Evolutionary conservation across 2,888 invertebrate genomes (phyloP), one percentile per base, ranked within the genome.

Genomic region (Panopea generosa): DNA sequence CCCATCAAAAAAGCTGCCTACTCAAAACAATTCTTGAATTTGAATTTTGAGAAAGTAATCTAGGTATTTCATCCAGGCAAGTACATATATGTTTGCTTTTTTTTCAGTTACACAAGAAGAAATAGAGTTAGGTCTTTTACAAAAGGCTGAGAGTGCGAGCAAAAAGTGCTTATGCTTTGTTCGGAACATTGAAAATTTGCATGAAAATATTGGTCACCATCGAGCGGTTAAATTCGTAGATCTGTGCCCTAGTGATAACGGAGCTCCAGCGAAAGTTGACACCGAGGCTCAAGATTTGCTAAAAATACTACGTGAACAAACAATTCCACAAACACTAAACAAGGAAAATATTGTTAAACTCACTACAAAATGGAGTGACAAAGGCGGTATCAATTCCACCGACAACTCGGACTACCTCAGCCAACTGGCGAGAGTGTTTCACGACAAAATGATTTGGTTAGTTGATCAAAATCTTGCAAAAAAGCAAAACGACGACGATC

Each of bases 31-130:
- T n/a, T n/a, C n/a, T n/a, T n/a, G n/a, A n/a, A n/a, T n/a, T n/a
- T n/a, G n/a, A n/a, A n/a, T n/a, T n/a, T n/a, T n/a, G n/a, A n/a
- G n/a, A n/a, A n/a, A n/a, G n/a, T n/a, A n/a, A n/a, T n/a, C n/a
- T n/a, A n/a, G n/a, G n/a, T n/a, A n/a, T n/a, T n/a, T n/a, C n/a
- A n/a, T n/a, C n/a, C n/a, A n/a, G n/a, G n/a, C 26, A 53, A 27
- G 14, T 24, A 53, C 29, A 24, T 27, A 16, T 22, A 16, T 2
- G 26, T 60, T 16, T 60, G 16, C 18, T 43, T 47, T 18, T 55
- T 1, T 74, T 76, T 6, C 75, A 86, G 86, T 85, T 18, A 85
- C 84, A 1, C 82, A 85, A 43, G 81, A 81, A 40, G 86, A 86
- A 66, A 81, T 82, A 6, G 77, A 84, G 14, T 45, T 76, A 9